Percentiles rank a stretch among this genome's conserved stretches.
phyloP scores from a whole-genome alignment of 64 coral and sea anemone genomes.

The Montipora efflorescens region DNA sequence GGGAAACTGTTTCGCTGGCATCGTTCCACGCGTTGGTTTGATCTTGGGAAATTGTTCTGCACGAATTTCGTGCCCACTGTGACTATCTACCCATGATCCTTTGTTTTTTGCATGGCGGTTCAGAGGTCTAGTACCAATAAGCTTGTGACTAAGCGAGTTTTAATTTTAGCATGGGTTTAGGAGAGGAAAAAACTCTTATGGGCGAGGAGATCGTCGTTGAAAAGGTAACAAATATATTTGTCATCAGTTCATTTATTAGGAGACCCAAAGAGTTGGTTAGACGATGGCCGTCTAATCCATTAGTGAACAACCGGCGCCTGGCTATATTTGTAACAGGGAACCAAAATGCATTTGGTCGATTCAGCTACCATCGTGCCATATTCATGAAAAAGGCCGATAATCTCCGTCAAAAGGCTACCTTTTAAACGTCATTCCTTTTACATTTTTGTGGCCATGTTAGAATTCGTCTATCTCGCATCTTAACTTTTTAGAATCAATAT shows the following conservation, averaged over 20 bases:
- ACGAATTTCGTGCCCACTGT: neutral
- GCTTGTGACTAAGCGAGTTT: neutral
- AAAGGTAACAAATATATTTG: neutral
- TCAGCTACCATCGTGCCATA: no score
- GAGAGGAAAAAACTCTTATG: constrained; percentile 33
- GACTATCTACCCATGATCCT: neutral
- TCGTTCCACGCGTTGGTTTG: no score
- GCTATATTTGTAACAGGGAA: neutral
- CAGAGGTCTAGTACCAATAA: no score
- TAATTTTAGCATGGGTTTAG: neutral
- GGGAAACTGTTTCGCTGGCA: neutral
- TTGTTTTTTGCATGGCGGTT: neutral
- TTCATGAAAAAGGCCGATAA: no score
- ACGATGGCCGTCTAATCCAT: neutral
- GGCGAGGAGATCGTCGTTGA: neutral
- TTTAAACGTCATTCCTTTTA: no score
- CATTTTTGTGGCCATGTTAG: no score
- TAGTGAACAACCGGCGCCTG: neutral
- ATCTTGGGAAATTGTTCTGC: no score
- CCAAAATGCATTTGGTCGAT: no score
- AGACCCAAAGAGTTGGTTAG: neutral
- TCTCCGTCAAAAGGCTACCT: no score
- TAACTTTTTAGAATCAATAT: no score
- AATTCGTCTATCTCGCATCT: no score
- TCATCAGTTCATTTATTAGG: neutral